phyloP scores from a whole-genome alignment of 2,113 vertebrate genomes.

The Rhineura floridana region DNA sequence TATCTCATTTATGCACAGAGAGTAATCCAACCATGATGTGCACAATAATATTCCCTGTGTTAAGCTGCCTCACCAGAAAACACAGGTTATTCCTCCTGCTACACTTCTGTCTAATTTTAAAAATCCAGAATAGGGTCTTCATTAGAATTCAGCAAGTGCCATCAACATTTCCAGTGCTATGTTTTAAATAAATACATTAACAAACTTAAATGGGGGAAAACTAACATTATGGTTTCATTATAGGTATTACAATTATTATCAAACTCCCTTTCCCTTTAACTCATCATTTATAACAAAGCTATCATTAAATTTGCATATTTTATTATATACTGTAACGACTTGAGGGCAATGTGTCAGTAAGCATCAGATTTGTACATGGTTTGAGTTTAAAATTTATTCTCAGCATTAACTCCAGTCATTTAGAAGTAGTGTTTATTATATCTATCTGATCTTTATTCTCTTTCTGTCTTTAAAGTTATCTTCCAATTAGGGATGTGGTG shows the following conservation, averaged over 20 bases:
- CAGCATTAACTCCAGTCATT: slow-evolving; percentile 63
- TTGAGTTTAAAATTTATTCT: slow-evolving; percentile 67
- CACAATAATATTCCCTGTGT: neutral
- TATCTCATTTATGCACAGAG: neutral
- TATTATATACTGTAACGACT: slow-evolving; percentile 55
- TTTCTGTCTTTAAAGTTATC: slow-evolving; percentile 25
- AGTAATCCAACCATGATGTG: neutral
- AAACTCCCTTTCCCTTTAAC: slow-evolving; percentile 39
- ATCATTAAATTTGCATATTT: slow-evolving; percentile 61
- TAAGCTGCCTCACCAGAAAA: neutral
- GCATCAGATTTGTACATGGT: slow-evolving; percentile 65
- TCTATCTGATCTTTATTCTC: slow-evolving; percentile 12
- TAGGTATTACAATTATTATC: slow-evolving; percentile 54
- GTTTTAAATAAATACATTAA: slow-evolving; percentile 64
- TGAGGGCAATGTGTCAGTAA: slow-evolving; percentile 67
- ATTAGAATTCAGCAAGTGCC: slow-evolving; percentile 49
- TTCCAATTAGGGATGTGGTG: slow-evolving; percentile 50
- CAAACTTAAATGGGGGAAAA: slow-evolving; percentile 44
- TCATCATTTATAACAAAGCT: slow-evolving; percentile 48
- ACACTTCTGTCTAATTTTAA: neutral
- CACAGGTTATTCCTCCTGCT: slow-evolving; percentile 4
- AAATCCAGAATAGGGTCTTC: slow-evolving; percentile 45
- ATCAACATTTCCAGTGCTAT: slow-evolving; percentile 31
- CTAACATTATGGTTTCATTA: slow-evolving; percentile 53
- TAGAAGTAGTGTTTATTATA: slow-evolving; percentile 58